Conservation (phyloP, 2,888 invertebrate genomes). For the Eristalis intricaria region DNA sequence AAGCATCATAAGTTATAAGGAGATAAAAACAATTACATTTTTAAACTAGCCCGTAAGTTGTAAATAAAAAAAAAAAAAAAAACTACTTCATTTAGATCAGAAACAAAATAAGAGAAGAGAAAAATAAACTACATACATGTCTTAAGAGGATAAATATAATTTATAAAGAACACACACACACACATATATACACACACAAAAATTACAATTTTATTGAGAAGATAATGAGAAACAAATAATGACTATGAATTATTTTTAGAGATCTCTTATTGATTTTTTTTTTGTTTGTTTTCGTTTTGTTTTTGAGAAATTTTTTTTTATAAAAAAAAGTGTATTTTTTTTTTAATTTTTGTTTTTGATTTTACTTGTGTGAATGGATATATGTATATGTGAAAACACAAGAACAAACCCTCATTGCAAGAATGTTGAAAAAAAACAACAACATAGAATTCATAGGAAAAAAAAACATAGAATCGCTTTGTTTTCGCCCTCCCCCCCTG, state of each 20-base stretch:
- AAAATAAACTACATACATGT: slow-evolving; percentile 53
- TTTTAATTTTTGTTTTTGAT: slow-evolving; percentile 43
- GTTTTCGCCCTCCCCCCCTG: not conserved
- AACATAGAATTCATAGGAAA: slow-evolving; percentile 7
- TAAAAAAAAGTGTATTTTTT: slow-evolving; percentile 53
- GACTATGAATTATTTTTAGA: slow-evolving; percentile 59
- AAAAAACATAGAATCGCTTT: slow-evolving; percentile 29
- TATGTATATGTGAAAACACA: not conserved
- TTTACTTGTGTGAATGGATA: slow-evolving; percentile 36
- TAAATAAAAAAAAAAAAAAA: slow-evolving; percentile 66
- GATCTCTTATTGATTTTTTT: slow-evolving; percentile 59
- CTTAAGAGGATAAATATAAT: slow-evolving; percentile 68
- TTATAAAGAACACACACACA: slow-evolving; percentile 57
- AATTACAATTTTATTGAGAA: slow-evolving; percentile 64
- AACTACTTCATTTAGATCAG: slow-evolving; percentile 63
- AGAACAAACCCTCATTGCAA: slow-evolving; percentile 15
- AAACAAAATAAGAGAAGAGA: slow-evolving; percentile 8
- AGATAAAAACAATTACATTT: slow-evolving; percentile 42
- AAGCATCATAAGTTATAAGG: slow-evolving; percentile 50
- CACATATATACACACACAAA: slow-evolving; percentile 46
- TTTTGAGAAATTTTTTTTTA: slow-evolving; percentile 40
- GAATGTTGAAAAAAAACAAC: slow-evolving; percentile 22
- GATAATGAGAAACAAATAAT: slow-evolving; percentile 27
- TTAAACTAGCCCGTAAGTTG: slow-evolving; percentile 62
- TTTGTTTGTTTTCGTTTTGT: slow-evolving; percentile 63